Evolutionary conservation across 2,888 invertebrate species (phyloP), one percentile per base, ranked within the genome.

Genomic region (Eulithis testata): DNA sequence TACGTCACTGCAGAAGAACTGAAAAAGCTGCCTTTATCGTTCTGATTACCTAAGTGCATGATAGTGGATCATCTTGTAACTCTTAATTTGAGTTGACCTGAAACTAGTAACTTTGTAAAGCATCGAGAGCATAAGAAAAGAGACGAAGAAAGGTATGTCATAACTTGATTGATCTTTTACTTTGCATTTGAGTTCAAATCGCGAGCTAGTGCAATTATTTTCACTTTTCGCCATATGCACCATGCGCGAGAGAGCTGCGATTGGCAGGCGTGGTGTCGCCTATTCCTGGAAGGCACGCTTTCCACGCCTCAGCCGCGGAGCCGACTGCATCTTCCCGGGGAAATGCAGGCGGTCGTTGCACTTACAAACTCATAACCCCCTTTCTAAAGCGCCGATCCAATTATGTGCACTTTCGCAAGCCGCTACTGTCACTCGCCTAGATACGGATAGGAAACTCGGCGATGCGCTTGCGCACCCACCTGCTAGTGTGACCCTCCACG

Each of bases 341-440:
- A 91, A 91, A 90, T 88, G 89, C 89, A 89, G 76, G 82, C 84
- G 88, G 88, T 93, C 93, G 89, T 87, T 91, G 93, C 91, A 91
- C 93, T 91, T 86, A 88, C 92, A 91, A 91, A 91, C 93, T 91
- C 93, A 89, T 93, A 93, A 93, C 93, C 93, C 93, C 91, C 92
- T 93, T 93, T 92, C 92, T 90, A 91, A 91, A 91, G 93, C 91
- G 84, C 86, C 91, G 91, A 92, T 91, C 90, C 91, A 93, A 93
- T 93, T 92, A 92, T 93, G 90, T 93, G 92, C 91, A 93, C 93
- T 93, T 93, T 93, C 93, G 91, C 91, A 91, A 92, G 90, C 88
- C 83, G 88, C 91, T 90, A 90, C 92, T 91, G 91, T 91, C 91
- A 89, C 89, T 91, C 88, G 92, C 93, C 93, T 93, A 93, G 92